Evolutionary conservation across 2,797 vertebrate genomes (phyloP).

Genomic region (Orientallactaga sibirica): DNA sequence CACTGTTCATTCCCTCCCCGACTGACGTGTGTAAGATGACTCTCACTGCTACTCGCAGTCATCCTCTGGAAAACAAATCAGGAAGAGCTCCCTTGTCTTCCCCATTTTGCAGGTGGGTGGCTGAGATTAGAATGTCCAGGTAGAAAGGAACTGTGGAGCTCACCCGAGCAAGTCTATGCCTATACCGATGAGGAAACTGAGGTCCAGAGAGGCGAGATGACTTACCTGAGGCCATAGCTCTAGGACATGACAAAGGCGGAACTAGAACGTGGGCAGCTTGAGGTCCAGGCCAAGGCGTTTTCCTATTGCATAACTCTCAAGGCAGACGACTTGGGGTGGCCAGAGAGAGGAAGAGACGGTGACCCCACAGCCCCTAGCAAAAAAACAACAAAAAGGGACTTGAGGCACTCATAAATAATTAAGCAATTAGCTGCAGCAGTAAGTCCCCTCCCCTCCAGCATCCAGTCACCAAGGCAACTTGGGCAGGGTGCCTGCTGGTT

Average conservation of each 20-base stretch:
- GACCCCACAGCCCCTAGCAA: conserved; percentile 82
- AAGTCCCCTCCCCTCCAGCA: conserved; percentile 77
- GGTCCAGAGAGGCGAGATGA: conserved; percentile 69
- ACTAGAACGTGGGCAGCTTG: conserved; percentile 61
- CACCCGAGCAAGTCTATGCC: background rate
- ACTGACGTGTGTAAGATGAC: background rate
- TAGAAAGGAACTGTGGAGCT: background rate
- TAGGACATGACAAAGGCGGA: conserved; percentile 69
- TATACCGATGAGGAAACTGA: conserved; percentile 65
- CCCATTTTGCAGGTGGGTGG: background rate
- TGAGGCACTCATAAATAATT: conserved; percentile 84
- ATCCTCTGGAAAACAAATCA: conserved; percentile 14
- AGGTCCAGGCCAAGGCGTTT: conserved; percentile 71
- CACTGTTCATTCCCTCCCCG: background rate
- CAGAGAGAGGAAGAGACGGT: conserved; percentile 74
- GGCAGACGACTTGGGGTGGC: conserved; percentile 70
- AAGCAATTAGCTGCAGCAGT: conserved; percentile 82
- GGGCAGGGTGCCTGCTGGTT: conserved; percentile 83
- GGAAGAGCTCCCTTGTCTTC: background rate
- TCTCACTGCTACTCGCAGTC: conserved; percentile 30
- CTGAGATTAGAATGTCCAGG: background rate
- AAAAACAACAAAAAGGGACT: conserved; percentile 79
- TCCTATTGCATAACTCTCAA: conserved; percentile 31
- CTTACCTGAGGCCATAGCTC: conserved; percentile 81
- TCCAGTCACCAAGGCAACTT: conserved; percentile 84